These are phyloP conservation scores for Sisyra terminalis DNA, from an alignment of 2,888 invertebrate genomes.

Conservation along the genomic window DNA sequence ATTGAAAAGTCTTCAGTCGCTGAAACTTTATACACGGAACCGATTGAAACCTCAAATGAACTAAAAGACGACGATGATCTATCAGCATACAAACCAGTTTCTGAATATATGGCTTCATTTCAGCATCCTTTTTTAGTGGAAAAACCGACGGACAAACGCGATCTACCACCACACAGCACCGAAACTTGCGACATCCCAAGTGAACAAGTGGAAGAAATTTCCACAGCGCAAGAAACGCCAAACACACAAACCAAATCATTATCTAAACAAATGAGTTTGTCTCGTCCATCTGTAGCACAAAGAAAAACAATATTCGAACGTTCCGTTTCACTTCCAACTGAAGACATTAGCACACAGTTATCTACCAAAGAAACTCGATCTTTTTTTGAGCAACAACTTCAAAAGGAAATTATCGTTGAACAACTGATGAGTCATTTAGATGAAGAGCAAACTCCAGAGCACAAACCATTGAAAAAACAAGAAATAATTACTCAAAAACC, in stretches of 20 bases:
- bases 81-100: constrained; percentile 2
- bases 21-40: not conserved
- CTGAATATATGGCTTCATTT: constrained; percentile 9
- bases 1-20: constrained; percentile 11
- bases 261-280: constrained; percentile 19
- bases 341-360: constrained; percentile 31
- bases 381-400: constrained; percentile 41
- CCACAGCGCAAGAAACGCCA: too few relatives aligned
- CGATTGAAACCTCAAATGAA: not conserved
- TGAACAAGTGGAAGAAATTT: not conserved
- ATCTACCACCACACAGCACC: not conserved
- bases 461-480: constrained; percentile 21
- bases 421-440: constrained; percentile 30
- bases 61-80: not conserved
- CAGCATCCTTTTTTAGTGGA: constrained; percentile 7
- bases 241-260: constrained; percentile 1
- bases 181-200: not conserved
- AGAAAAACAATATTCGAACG: constrained; percentile 28
- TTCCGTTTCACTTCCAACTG: constrained; percentile 31
- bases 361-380: constrained; percentile 36
- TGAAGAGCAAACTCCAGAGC: constrained; percentile 29
- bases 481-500: constrained; percentile 2
- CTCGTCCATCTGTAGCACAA: constrained; percentile 19
- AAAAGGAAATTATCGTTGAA: constrained; percentile 37
- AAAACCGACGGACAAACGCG: constrained; percentile 3